These are phyloP conservation scores for Mixornis gularis DNA, from an alignment of 2,113 vertebrate species.

Conservation along the genomic window DNA sequence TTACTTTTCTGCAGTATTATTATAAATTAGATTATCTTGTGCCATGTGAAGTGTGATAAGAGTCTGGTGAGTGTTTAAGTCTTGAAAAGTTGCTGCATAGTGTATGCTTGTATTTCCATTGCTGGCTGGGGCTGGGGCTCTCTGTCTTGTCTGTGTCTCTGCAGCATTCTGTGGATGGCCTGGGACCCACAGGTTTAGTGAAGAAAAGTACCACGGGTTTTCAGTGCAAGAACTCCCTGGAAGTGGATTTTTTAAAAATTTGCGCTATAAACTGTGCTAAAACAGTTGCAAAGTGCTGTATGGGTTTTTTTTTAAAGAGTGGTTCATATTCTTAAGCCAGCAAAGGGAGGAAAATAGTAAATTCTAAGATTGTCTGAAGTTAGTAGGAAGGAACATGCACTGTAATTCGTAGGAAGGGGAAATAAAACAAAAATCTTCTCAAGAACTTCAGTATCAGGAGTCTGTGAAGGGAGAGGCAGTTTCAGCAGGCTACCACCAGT, in stretches of 20 bases:
- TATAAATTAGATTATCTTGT: conserved; percentile 2
- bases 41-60: neutral
- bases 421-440: neutral
- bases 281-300: neutral
- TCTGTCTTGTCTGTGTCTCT: neutral
- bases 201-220: neutral
- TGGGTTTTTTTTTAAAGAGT: neutral
- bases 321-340: neutral
- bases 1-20: neutral
- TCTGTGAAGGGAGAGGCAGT: neutral
- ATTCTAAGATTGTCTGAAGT: neutral
- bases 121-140: neutral
- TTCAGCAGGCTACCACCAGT: neutral
- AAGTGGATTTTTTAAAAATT: neutral
- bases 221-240: neutral
- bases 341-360: neutral
- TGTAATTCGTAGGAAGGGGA: neutral
- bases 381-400: neutral
- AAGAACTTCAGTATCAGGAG: neutral
- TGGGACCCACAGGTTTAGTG: neutral
- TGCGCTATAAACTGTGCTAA: neutral
- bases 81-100: neutral
- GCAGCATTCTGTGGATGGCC: neutral
- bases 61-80: neutral
- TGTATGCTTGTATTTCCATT: neutral